phyloP scores from a whole-genome alignment of 2,888 invertebrate species.

The Amiota mariae region DNA sequence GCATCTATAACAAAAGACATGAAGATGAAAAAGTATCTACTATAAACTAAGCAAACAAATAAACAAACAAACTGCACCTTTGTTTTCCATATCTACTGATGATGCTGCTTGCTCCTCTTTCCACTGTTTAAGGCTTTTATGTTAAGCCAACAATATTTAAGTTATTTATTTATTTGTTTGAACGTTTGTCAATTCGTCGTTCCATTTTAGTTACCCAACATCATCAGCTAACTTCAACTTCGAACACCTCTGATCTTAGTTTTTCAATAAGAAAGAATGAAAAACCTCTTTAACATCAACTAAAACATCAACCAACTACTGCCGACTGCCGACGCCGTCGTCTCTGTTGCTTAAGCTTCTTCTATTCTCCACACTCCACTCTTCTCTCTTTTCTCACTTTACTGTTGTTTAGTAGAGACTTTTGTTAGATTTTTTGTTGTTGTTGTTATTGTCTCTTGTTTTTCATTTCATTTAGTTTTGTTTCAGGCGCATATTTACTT shows the following conservation, averaged over 20 bases:
- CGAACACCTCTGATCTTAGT: no score
- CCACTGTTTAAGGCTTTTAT: background rate
- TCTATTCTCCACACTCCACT: no score
- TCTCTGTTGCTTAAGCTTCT: no score
- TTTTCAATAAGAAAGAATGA: no score
- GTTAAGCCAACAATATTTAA: no score
- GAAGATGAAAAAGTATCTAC: no score
- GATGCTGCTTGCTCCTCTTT: no score
- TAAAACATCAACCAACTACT: no score
- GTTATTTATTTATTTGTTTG: slow-evolving; percentile 23
- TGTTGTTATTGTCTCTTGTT: slow-evolving; percentile 23
- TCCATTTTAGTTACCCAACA: background rate
- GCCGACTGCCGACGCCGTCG: no score
- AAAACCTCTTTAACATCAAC: no score
- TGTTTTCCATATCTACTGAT: slow-evolving; percentile 41
- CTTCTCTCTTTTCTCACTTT: no score
- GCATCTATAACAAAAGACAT: background rate
- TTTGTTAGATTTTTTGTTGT: background rate
- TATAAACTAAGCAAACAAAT: background rate
- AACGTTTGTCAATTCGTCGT: slow-evolving; percentile 39
- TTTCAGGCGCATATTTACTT: slow-evolving; percentile 58
- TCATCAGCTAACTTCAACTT: background rate
- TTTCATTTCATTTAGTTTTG: slow-evolving; percentile 41
- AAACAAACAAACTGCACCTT: slow-evolving; percentile 43
- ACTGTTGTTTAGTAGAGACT: background rate